Conservation (phyloP, 1,140 invertebrate genomes). For the Copidosoma floridanum region DNA sequence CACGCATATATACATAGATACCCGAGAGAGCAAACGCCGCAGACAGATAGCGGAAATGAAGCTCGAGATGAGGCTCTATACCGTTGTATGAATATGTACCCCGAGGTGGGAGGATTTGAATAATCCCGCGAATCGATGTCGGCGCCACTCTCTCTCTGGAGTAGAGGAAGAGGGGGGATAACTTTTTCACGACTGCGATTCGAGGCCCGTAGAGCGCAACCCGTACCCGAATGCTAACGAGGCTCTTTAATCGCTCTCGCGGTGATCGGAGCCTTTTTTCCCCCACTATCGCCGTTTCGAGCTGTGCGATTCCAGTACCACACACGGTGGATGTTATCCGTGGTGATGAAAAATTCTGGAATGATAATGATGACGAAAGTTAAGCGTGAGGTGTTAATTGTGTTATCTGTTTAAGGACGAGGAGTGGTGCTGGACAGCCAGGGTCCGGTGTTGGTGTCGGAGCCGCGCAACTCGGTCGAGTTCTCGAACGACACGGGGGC, state of each 20-base stretch:
- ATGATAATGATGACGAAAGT: no score
- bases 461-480: constrained; percentile 78
- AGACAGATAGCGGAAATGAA: constrained; percentile 37
- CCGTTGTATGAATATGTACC: no score
- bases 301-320: no score
- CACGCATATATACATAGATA: background rate
- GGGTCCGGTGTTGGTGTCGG: constrained; percentile 72
- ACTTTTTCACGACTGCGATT: constrained; percentile 26
- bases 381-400: no score
- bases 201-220: constrained; percentile 24
- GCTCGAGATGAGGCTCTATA: constrained; percentile 33
- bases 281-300: no score
- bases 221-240: constrained; percentile 36
- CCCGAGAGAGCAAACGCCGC: constrained; percentile 22
- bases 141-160: background rate
- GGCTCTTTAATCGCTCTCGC: no score
- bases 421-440: constrained; percentile 70
- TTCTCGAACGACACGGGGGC: constrained; percentile 83
- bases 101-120: constrained; percentile 35
- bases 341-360: no score
- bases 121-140: constrained; percentile 33
- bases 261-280: no score
- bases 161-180: no score
- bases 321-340: no score
- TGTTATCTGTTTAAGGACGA: constrained; percentile 44